Evolutionary conservation across 2,888 invertebrate species (phyloP).

Genomic region (Carcina quercana): DNA sequence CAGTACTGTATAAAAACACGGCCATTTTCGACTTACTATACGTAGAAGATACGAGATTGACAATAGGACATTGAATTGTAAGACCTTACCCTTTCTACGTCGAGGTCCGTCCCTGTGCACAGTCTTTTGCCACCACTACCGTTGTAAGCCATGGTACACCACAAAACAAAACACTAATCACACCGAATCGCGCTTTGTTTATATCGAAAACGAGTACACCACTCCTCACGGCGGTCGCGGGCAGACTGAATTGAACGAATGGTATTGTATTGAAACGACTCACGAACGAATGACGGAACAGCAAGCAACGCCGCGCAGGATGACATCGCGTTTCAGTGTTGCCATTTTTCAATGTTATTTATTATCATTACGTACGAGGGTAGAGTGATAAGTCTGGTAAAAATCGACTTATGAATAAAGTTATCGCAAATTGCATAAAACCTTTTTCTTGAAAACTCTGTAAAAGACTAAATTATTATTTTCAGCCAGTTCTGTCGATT

Average conservation of each 20-base stretch:
- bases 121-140: constrained; percentile 77
- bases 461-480: too few relatives aligned
- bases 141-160: constrained; percentile 82
- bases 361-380: not conserved
- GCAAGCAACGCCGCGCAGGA: constrained; percentile 18
- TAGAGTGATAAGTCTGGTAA: too few relatives aligned
- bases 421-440: too few relatives aligned
- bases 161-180: constrained; percentile 75
- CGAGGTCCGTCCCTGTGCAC: constrained; percentile 66
- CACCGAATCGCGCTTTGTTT: constrained; percentile 60
- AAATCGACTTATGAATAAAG: too few relatives aligned
- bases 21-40: constrained; percentile 58
- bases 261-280: constrained; percentile 27
- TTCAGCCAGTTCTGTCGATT: too few relatives aligned
- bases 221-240: constrained; percentile 41
- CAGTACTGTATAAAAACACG: constrained; percentile 58
- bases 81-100: constrained; percentile 67
- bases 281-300: constrained; percentile 28
- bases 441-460: too few relatives aligned
- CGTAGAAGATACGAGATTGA: constrained; percentile 41
- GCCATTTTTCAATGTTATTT: constrained; percentile 11
- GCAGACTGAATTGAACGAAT: constrained; percentile 62
- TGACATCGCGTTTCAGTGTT: constrained; percentile 5
- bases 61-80: constrained; percentile 25
- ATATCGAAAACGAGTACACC: constrained; percentile 38